Evolutionary conservation across 2,797 vertebrate genomes (phyloP), one percentile per base, ranked within the genome.

Genomic region (Chelon auratus): DNA sequence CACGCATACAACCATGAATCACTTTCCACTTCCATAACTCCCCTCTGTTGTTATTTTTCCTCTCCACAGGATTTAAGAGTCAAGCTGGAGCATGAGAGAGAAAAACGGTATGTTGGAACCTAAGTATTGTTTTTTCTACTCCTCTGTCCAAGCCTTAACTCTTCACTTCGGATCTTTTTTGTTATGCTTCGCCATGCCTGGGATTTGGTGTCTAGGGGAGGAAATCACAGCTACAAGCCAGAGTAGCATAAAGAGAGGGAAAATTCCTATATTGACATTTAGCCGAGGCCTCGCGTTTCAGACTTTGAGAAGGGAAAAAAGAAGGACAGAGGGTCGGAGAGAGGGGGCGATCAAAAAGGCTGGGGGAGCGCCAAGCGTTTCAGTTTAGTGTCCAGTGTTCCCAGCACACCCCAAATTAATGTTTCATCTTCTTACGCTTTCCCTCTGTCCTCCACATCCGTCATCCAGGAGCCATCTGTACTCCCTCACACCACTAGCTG

Each of bases 41-140:
- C 64, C 75, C 80, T 87, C 81, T 89, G 83, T 88, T 93, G 83
- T 90, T 90, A 78, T 91, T 90, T 88, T 92, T 85, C 90, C 86
- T 86, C 80, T 89, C 86, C 73, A 94, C 95, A 96, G 94, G 95
- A 97, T 90, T 91, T 97, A 91, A 95, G 96, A 93, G 96, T 98
- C 93, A 98, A 98, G 93, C 94, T 98, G 94, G 97, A 98, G 91
- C 96, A 97, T 93, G 96, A 97, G 92, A 96, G 95, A 92, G 97
- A 98, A 84, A 98, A 97, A 92, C 95, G 96, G 97, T 97, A 91
- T 9, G 95, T 95, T 83, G 75, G 85, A 92, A 87, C 77, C 58
- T 84, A 80, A 37, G 62, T 78, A 67, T 88, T 92, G 79, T 93
- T 91, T 75, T 88, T 82, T 83, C 77, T 80, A 8, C 81, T 81